Percentiles rank a stretch among this genome's conserved stretches.
These are phyloP conservation scores for Hippocampus guttulatus DNA, from an alignment of 2,113 vertebrate species.

Conservation along the genomic window DNA sequence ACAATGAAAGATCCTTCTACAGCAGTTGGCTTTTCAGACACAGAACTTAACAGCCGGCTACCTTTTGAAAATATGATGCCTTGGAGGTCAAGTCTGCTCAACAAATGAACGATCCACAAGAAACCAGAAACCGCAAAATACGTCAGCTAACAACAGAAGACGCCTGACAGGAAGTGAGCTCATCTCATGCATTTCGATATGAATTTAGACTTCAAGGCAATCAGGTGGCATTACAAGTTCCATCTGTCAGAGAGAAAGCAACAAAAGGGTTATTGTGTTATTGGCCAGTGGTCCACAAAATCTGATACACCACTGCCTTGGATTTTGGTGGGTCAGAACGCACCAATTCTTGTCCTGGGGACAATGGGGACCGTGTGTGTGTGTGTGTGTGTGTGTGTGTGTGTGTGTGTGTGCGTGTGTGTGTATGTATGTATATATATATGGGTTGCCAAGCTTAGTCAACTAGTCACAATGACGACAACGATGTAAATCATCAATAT, in stretches of 20 bases:
- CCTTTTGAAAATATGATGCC: conserved; percentile 4
- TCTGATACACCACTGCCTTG: not conserved
- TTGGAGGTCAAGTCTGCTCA: conserved; percentile 14
- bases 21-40: conserved; percentile 16
- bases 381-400: too few relatives aligned
- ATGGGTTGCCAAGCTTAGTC: too few relatives aligned
- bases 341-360: too few relatives aligned
- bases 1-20: conserved; percentile 4
- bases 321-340: not conserved
- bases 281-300: not conserved
- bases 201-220: conserved; percentile 40
- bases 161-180: conserved; percentile 40
- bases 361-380: too few relatives aligned
- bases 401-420: too few relatives aligned
- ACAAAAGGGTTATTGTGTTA: conserved; percentile 37
- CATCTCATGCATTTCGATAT: conserved; percentile 31
- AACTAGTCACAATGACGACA: too few relatives aligned
- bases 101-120: conserved; percentile 21
- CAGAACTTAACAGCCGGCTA: conserved; percentile 17
- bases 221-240: conserved; percentile 36
- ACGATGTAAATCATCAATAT: too few relatives aligned
- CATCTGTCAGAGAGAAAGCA: conserved; percentile 31
- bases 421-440: too few relatives aligned
- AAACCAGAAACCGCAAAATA: conserved; percentile 25
- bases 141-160: conserved; percentile 38